phyloP scores from a whole-genome alignment of 2,113 vertebrate genomes.

The Boulengerochromis microlepis region DNA sequence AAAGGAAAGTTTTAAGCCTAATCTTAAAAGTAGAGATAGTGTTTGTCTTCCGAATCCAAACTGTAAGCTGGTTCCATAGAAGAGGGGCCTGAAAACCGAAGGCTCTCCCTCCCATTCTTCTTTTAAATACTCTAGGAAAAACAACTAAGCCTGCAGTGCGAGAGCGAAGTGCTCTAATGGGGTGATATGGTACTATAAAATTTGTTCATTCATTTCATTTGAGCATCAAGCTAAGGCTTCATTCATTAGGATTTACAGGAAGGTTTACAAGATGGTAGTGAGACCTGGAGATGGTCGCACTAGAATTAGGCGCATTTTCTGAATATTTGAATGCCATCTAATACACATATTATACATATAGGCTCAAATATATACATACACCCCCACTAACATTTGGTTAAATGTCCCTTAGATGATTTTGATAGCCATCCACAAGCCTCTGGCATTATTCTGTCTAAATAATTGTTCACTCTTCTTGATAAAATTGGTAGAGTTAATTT shows the following conservation, averaged over 20 bases:
- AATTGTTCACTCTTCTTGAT: background rate
- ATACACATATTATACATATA: background rate
- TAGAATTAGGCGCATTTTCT: background rate
- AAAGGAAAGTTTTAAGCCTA: background rate
- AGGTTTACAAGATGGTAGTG: background rate
- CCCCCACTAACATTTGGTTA: background rate
- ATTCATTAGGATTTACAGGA: background rate
- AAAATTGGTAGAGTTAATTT: background rate
- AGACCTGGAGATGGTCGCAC: background rate
- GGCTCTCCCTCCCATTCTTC: background rate
- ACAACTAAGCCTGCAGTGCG: background rate
- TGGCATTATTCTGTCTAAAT: background rate
- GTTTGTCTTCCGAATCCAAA: background rate
- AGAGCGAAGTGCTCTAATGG: background rate
- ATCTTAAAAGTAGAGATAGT: background rate
- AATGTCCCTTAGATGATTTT: background rate
- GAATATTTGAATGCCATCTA: background rate
- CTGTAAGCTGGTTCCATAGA: background rate
- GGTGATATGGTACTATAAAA: background rate
- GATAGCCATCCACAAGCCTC: background rate
- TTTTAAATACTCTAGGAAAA: background rate
- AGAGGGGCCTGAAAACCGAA: background rate
- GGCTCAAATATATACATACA: background rate
- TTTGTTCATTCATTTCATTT: background rate
- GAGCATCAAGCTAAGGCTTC: background rate